Evolutionary conservation across 2,113 vertebrate species (phyloP), one percentile per base, ranked within the genome.

Genomic region (Alectura lathami): DNA sequence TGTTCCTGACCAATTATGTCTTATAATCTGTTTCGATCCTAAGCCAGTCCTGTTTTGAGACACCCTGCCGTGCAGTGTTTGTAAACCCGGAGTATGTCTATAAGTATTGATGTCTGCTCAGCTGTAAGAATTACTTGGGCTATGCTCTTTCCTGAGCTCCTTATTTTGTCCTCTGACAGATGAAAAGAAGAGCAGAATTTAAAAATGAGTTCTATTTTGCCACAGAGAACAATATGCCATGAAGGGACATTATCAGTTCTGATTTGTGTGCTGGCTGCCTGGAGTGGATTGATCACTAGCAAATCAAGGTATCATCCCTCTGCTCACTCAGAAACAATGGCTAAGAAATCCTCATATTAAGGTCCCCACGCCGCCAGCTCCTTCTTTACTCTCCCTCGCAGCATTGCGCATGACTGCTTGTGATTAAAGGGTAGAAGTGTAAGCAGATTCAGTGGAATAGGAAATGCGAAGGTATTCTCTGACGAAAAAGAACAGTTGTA

Each of bases 41-140:
- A 40, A 84, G 51, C 56, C 69, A 84, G 17, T 57, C 11, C 26
- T 92, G 42, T 56, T 84, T 67, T 36, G 66, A 67, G 83, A 27
- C 1, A 2, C 32, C 86, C 56, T 67, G 38, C 73, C 63, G 77
- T 72, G 77, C 66, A 75, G 47, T 89, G 87, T 94, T 96, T 94
- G 87, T 77, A 96, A 96, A 96, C 60, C 17, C 36, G 27, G 69
- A 68, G 34, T 43, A 68, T 56, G 60, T 92, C 89, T 94, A 16
- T 95, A 95, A 82, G 81, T 91, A 96, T 95, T 82, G 89, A 95
- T 87, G 77, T 50, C 69, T 94, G 47, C 64, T 91, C 51, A 91
- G 81, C 60, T 84, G 30, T 54, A 75, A 95, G 88, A 92, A 91
- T 91, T 82, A 32, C 81, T 74, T 67, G 42, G 56, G 32, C 47